A percentile compares a stretch with the other conserved stretches of the same genome.
Conservation (phyloP, 1,140 invertebrate genomes). For the Galendromus occidentalis region DNA sequence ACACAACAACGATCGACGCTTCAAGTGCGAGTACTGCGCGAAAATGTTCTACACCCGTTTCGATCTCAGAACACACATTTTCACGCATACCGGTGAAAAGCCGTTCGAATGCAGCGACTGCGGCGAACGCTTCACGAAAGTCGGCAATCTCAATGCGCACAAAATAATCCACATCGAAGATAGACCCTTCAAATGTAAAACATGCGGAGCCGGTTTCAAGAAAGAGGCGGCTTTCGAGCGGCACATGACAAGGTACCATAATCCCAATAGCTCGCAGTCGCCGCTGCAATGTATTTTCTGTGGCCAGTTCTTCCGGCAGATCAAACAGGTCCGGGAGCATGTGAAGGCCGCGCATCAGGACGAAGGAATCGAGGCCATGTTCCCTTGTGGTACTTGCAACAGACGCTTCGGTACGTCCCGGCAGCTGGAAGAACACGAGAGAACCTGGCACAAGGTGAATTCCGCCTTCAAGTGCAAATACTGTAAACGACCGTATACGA, state of each 20-base stretch:
- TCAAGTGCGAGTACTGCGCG: conserved; percentile 4
- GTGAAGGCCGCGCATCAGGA: background rate
- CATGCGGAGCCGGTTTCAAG: background rate
- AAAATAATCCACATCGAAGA: background rate
- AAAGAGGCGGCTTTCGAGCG: background rate
- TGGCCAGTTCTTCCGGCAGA: background rate
- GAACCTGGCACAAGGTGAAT: background rate
- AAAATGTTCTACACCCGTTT: conserved; percentile 13
- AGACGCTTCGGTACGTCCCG: background rate
- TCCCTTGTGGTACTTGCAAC: background rate
- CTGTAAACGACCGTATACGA: background rate
- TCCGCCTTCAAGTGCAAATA: background rate
- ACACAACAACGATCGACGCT: conserved; percentile 13
- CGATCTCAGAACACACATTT: conserved; percentile 8
- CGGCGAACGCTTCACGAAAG: conserved; percentile 2
- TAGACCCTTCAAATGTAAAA: background rate
- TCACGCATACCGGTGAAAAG: conserved; percentile 14
- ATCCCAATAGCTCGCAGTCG: background rate
- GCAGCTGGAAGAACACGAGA: background rate
- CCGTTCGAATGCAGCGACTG: conserved; percentile 11
- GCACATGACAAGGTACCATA: background rate
- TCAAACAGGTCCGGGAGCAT: background rate
- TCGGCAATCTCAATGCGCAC: conserved; percentile 1
- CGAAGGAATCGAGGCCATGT: background rate
- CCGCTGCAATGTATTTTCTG: background rate